These are phyloP conservation scores for Allolobophora icterica DNA, from an alignment of 2,888 invertebrate species.

Conservation along the genomic window DNA sequence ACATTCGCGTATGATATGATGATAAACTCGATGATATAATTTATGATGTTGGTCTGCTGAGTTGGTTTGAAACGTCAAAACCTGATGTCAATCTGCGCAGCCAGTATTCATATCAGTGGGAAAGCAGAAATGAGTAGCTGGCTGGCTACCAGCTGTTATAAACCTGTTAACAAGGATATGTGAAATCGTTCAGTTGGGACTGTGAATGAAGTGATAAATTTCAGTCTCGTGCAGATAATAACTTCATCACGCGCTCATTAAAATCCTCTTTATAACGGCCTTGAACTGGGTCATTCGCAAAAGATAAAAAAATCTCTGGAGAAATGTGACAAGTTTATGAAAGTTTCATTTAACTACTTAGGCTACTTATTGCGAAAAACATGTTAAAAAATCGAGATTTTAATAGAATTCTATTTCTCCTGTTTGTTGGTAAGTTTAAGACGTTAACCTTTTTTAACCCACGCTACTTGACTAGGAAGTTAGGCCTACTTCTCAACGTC, in stretches of 20 bases:
- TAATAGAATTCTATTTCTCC: background rate
- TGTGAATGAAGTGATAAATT: background rate
- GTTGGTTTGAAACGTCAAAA: background rate
- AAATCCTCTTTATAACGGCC: no score
- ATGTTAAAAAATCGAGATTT: no score
- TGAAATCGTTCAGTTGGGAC: background rate
- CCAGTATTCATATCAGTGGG: background rate
- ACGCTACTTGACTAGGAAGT: background rate
- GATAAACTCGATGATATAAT: no score
- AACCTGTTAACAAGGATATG: background rate
- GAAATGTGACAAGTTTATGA: background rate
- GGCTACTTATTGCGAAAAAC: no score
- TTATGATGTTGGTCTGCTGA: background rate
- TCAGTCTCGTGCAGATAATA: background rate
- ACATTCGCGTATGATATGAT: background rate
- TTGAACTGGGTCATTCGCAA: background rate
- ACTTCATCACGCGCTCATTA: no score
- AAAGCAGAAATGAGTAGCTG: background rate
- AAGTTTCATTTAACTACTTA: background rate
- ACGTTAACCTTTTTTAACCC: background rate
- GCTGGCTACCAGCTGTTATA: background rate
- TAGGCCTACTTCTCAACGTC: no score
- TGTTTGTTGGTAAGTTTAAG: background rate
- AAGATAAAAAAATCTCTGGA: background rate
- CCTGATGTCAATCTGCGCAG: background rate